Conservation (phyloP, 2,113 vertebrate species). For the Cacatua alba region DNA sequence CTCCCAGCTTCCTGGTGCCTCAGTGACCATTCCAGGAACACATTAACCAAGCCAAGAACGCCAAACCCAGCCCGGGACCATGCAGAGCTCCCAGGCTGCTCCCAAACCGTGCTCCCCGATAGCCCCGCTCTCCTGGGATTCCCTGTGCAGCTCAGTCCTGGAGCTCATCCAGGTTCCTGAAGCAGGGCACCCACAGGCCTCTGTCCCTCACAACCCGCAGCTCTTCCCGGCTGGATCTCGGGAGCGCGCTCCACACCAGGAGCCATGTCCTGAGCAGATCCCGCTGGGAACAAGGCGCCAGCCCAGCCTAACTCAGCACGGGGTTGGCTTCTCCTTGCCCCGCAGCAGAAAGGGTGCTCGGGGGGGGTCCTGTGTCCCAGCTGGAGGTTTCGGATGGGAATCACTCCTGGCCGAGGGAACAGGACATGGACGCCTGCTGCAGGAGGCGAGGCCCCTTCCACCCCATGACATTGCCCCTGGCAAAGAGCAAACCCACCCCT, state of each 20-base stretch:
- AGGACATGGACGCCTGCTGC: no score
- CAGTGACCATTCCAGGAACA: background rate
- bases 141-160: background rate
- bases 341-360: background rate
- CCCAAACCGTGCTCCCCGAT: background rate
- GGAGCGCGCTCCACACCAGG: accelerated
- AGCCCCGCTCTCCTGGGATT: background rate
- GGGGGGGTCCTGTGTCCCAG: background rate
- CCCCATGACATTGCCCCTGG: no score
- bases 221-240: background rate
- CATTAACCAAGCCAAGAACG: background rate
- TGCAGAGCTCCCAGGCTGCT: background rate
- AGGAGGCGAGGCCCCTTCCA: no score
- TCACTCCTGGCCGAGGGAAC: no score
- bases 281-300: no score
- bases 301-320: background rate
- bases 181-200: background rate
- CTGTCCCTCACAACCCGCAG: background rate
- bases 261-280: background rate
- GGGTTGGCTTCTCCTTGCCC: background rate
- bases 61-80: background rate
- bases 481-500: no score
- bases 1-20: background rate
- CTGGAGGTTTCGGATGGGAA: background rate
- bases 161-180: background rate